phyloP scores from a whole-genome alignment of 2,888 invertebrate genomes.

The Azorinus chamasolen region DNA sequence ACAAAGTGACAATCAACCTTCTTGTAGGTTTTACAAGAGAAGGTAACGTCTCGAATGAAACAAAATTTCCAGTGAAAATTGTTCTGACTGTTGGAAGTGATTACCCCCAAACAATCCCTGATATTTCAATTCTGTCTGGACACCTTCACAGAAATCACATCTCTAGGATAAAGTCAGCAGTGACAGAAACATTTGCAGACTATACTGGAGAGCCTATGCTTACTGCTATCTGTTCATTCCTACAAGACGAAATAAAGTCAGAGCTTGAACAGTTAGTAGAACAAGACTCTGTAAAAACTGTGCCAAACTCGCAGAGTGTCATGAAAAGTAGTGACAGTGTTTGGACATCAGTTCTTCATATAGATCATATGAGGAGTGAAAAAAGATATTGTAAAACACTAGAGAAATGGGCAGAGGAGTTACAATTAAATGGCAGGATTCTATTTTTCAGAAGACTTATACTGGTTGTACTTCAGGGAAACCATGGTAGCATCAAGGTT shows the following conservation, averaged over 20 bases:
- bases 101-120: conserved; percentile 58
- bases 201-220: conserved; percentile 67
- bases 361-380: conserved; percentile 82
- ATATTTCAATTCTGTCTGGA: conserved; percentile 52
- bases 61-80: conserved; percentile 23
- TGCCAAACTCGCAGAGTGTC: not conserved
- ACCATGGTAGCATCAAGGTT: conserved; percentile 71
- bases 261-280: conserved; percentile 10
- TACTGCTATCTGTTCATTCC: conserved; percentile 52
- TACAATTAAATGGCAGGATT: conserved; percentile 72
- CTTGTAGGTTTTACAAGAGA: not conserved
- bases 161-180: conserved; percentile 38
- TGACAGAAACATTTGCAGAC: conserved; percentile 25
- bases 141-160: conserved; percentile 32
- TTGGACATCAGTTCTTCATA: conserved; percentile 70
- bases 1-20: conserved; percentile 17
- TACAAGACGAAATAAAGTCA: conserved; percentile 54
- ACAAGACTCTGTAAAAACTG: not conserved
- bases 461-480: conserved; percentile 76
- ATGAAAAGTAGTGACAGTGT: not conserved
- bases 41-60: too few relatives aligned
- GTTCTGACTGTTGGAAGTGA: conserved; percentile 30
- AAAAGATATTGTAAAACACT: conserved; percentile 76
- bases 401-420: conserved; percentile 75
- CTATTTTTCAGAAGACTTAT: conserved; percentile 76